Base-by-base conservation (phyloP, 2,888 invertebrate species). In the Ormyrus nitidulus region DNA sequence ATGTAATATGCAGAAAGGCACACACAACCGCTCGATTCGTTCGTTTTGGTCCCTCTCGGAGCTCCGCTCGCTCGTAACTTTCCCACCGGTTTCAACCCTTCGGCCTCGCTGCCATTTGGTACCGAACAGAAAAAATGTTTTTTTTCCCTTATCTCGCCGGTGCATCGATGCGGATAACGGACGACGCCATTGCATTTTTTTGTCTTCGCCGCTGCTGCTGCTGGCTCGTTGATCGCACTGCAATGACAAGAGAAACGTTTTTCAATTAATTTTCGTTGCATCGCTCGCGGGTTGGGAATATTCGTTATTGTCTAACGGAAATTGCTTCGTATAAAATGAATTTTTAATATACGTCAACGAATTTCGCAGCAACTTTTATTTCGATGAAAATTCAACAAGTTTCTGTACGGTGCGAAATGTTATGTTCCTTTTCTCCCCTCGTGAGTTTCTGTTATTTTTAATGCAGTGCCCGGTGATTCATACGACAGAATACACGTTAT, bases 1-100 rank as follows among this genome's bases (percentile, higher is more conserved):
- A 53, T 56, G 8, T 8, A 64, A 48, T 54, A 77, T 65, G 70
- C 64, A 70, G 64, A 71, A 77, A 72, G 58, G 19, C 19, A 19
- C 19, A 72, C 71, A 77, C 77, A 77, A 77, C 71, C 71, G 65
- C 72, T 78, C 48, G 78, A 72, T 78, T 78, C 72, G 66, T 13
- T 64, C 62, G 49, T 46, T 72, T 78, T 72, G 65, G 69, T 79
- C 69, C 74, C 74, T 73, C 34, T 11, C 51, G 51, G 19, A 19
- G 19, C 19, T 19, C 19, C 48, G 44, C 3, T 19, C 53, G 54
- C 56, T 61, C 62, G 58, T 62, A 19, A 71, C 77, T 68, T 74
- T 79, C 79, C 74, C 74, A 74, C 58, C 66, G 53, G 77, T 54
- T 66, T 59, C 71, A 77, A 77, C 77, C 77, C 77, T 76, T 76